Evolutionary conservation across 2,888 invertebrate species (phyloP), one percentile per base, ranked within the genome.

Genomic region (Cantharis nigra): DNA sequence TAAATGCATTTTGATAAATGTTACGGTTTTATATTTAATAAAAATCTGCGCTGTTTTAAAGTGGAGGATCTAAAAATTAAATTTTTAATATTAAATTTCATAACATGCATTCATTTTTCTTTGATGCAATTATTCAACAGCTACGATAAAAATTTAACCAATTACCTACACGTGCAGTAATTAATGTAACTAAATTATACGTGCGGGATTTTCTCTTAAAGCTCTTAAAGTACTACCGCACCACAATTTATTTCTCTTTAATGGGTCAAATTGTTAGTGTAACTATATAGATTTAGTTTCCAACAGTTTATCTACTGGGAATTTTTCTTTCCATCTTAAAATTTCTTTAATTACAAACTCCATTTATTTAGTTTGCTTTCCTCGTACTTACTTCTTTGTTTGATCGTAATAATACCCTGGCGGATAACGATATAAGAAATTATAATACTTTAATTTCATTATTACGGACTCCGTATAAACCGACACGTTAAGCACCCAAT

Each of bases 181-280:
- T 78, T 78, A 75, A 78, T 67, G 75, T 75, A 72, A 75, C 78
- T 72, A 77, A 77, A 77, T 77, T 77, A 78, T 75, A 64, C 78
- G 74, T 70, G 72, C 71, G 77, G 74, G 77, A 77, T 74, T 77
- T 77, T 65, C 77, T 71, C 69, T 73, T 77, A 74, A 74, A 77
- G 71, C 64, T 49, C 72, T n/a, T 20, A 67, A 62, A 74, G 69
- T 33, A 73, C 65, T 23, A 76, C 72, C 72, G 76, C 70, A 76
- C 28, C 70, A 77, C 74, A 77, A 74, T 74, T 77, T 77, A 77
- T 77, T 77, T 77, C 70, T 73, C 64, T 77, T 71, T 77, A 76
- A 72, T 70, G 65, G 76, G 64, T 73, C 76, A 69, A 72, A 76
- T 70, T 72, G 76, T 72, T 73, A 69, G 72, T 18, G 70, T 73